phyloP scores from a whole-genome alignment of 2,113 vertebrate genomes.

The Marmota flaviventris region DNA sequence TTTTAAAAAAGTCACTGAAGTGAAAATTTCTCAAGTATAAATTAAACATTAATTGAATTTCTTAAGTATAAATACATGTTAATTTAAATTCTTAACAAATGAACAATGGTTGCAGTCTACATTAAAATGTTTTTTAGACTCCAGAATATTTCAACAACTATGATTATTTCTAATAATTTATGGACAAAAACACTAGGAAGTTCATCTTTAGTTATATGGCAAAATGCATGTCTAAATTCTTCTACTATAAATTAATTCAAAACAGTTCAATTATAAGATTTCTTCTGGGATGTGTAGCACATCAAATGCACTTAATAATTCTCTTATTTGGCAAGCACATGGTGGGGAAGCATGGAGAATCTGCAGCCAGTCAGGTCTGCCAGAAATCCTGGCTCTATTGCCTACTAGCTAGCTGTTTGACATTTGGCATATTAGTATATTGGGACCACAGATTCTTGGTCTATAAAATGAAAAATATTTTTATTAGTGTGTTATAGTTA shows the following conservation, averaged over 20 bases:
- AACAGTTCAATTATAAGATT: conserved; percentile 13
- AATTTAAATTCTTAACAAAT: conserved; percentile 53
- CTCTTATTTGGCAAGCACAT: not conserved
- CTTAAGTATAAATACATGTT: conserved; percentile 46
- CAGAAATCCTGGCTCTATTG: not conserved
- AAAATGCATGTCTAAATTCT: not conserved
- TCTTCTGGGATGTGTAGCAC: not conserved
- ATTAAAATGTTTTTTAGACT: conserved; percentile 41
- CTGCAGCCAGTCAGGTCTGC: not conserved
- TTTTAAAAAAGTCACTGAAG: conserved; percentile 52
- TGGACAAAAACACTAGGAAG: conserved; percentile 37
- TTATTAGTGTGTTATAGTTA: too few species aligned
- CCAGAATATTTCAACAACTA: conserved; percentile 27
- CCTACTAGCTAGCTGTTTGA: conserved; percentile 17
- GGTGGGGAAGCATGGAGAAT: not conserved
- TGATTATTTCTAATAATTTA: conserved; percentile 57
- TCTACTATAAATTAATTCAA: conserved; percentile 8
- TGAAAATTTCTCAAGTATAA: conserved; percentile 47
- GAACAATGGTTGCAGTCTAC: conserved; percentile 11
- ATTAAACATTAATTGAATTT: conserved; percentile 55
- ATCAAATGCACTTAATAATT: not conserved
- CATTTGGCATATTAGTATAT: conserved; percentile 23
- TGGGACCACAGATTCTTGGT: not conserved
- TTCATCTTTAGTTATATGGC: not conserved
- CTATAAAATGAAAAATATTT: not conserved